phyloP scores from a whole-genome alignment of 2,888 invertebrate genomes.

The Drosophila macrospina region DNA sequence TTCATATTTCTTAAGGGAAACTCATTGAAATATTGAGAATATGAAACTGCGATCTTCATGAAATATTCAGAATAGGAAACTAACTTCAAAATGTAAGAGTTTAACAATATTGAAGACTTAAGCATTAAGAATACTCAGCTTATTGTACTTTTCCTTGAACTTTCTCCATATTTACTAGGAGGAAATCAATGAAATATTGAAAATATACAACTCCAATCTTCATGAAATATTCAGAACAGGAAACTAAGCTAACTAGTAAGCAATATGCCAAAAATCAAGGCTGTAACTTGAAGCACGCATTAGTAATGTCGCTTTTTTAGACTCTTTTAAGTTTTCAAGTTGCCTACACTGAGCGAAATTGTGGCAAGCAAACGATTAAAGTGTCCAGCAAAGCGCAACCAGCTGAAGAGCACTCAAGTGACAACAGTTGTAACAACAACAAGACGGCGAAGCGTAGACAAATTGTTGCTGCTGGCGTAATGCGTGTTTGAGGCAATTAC shows the following conservation, averaged over 20 bases:
- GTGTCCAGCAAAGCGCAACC: slow-evolving; percentile 67
- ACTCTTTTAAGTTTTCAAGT: not conserved
- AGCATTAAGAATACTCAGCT: not conserved
- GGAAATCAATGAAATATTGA: too few species aligned
- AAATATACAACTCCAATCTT: not conserved
- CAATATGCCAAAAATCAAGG: not conserved
- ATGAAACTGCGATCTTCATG: not conserved
- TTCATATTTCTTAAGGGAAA: too few species aligned
- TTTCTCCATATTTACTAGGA: too few species aligned
- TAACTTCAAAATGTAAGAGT: not conserved
- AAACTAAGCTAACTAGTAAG: not conserved
- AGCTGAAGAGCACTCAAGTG: slow-evolving; percentile 77
- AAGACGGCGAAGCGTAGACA: slow-evolving; percentile 10
- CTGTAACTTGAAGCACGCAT: not conserved
- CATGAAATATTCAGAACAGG: not conserved
- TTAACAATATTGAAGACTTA: not conserved
- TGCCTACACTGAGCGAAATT: slow-evolving; percentile 62
- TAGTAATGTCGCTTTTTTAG: too few species aligned
- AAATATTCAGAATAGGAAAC: not conserved
- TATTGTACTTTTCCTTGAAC: not conserved
- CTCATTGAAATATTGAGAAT: too few species aligned
- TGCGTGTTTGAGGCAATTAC: slow-evolving; percentile 63
- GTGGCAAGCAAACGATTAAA: slow-evolving; percentile 52
- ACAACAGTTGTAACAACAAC: slow-evolving; percentile 60
- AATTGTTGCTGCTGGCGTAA: slow-evolving; percentile 58